Evolutionary conservation across 2,113 vertebrate genomes (phyloP).

Genomic region (Phrynosoma blainvillii): DNA sequence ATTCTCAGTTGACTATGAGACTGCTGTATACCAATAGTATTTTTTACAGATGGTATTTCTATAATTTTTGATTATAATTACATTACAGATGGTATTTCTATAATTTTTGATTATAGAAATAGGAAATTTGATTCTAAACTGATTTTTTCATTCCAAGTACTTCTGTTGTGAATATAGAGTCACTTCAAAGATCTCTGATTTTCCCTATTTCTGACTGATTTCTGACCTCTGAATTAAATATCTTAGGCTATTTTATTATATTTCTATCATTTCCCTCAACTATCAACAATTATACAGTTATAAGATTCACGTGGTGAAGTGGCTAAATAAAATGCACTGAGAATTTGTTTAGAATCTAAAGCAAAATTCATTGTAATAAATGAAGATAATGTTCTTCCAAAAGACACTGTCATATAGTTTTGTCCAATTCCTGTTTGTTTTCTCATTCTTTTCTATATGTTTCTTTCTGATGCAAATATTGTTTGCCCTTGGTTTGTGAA

Average conservation of each 20-base stretch:
- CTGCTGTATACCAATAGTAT: slow-evolving; percentile 17
- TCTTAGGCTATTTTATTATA: slow-evolving; percentile 8
- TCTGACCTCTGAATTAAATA: slow-evolving; percentile 19
- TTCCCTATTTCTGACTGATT: background rate
- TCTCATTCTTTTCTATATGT: background rate
- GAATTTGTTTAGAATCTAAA: slow-evolving; percentile 29
- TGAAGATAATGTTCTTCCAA: slow-evolving; percentile 18
- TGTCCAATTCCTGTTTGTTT: background rate
- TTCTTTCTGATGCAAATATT: slow-evolving; percentile 33
- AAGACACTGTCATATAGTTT: slow-evolving; percentile 31
- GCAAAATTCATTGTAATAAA: slow-evolving; percentile 13
- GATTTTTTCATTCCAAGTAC: slow-evolving; percentile 14
- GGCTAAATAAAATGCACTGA: slow-evolving; percentile 31
- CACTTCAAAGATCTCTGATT: background rate
- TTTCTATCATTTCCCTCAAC: background rate
- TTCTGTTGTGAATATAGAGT: background rate
- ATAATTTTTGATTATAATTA: slow-evolving; percentile 37
- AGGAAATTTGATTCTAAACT: slow-evolving; percentile 26
- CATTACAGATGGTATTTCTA: slow-evolving; percentile 22
- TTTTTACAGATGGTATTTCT: slow-evolving; percentile 14
- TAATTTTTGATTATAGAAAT: slow-evolving; percentile 19
- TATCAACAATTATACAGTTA: slow-evolving; percentile 54
- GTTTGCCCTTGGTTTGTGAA: slow-evolving; percentile 26
- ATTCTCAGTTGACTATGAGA: slow-evolving; percentile 24
- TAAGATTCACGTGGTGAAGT: slow-evolving; percentile 60